Base-by-base conservation (phyloP, 1,140 invertebrate genomes). In the Nasonia vitripennis region DNA sequence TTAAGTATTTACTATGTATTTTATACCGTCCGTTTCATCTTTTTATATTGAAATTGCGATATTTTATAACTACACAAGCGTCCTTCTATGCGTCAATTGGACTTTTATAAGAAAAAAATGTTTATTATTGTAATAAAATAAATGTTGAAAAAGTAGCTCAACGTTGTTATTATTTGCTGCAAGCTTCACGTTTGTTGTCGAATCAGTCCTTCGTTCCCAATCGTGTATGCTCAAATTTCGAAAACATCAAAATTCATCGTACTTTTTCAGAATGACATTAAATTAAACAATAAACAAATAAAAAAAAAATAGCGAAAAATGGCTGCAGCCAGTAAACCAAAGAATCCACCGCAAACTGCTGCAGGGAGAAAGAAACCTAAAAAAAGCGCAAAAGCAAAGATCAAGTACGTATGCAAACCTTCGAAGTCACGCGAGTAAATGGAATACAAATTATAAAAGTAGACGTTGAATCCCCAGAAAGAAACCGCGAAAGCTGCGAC, bases 71-170 rank as follows among this genome's bases (percentile, higher is more conserved):
- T 41, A 20, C 51, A 34, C 31, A 17, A 70, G 67, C 12, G n/a
- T 51, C 70, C 77, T 73, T 68, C 17, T 55, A 27, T 27, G 48
- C 68, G n/a, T 80, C 31, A 78, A 86, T 77, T 70, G 70, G 70
- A 81, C 81, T 48, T 83, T 78, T 41, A 31, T 71, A 81, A 77
- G 71, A 68, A 85, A 37, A 85, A 75, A 79, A 81, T 83, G 67
- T 71, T 71, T 71, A 31, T 31, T n/a, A 71, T 71, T 71, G 68
- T 71, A 27, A 71, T 31, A 71, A 71, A 71, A 71, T 71, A 71
- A 71, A 71, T 71, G 23, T 71, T 71, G 23, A 31, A 71, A 27
- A 31, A 31, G 23, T 45, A 78, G 20, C 1, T 83, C 68, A 74
- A 77, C 79, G 74, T n/a, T 5, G 0, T 77, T 45, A 41, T 81